These are phyloP conservation scores for Epinephelus awoara DNA, from an alignment of 2,797 vertebrate genomes.

Conservation along the genomic window DNA sequence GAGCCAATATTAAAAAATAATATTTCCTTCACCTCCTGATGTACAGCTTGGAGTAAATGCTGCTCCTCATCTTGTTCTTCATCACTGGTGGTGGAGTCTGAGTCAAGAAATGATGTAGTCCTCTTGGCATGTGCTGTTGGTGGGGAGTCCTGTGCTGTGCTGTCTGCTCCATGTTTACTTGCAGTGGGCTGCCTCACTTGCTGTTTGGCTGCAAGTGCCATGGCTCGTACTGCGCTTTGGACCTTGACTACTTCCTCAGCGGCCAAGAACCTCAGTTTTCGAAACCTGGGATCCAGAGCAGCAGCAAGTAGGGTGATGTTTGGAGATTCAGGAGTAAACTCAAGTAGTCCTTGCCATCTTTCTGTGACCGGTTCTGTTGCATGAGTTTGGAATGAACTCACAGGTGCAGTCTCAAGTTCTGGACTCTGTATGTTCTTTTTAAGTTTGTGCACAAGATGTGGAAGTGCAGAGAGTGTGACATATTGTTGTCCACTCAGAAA, in stretches of 20 bases:
- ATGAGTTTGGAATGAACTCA: constrained; percentile 29
- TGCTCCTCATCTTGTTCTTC: constrained; percentile 1
- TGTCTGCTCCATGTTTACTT: not conserved
- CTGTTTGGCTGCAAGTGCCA: not conserved
- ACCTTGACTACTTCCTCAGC: constrained; percentile 7
- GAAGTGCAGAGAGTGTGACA: constrained; percentile 22
- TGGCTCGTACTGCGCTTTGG: constrained; percentile 4
- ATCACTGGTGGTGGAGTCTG: not conserved
- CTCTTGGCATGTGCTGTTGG: not conserved
- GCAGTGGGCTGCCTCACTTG: not conserved
- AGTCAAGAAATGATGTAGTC: not conserved
- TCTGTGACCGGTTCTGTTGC: constrained; percentile 10
- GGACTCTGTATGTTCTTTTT: constrained; percentile 26
- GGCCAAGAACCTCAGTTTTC: constrained; percentile 12
- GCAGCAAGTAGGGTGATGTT: constrained; percentile 43
- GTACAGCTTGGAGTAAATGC: not conserved
- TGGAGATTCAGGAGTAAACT: constrained; percentile 37
- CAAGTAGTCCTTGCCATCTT: constrained; percentile 12
- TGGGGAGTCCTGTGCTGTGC: not conserved
- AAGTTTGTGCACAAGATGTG: constrained; percentile 45
- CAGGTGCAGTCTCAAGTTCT: constrained; percentile 42
- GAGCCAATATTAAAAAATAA: too few relatives aligned
- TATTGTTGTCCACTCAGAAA: constrained; percentile 49
- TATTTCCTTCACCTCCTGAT: too few relatives aligned
- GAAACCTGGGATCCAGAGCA: constrained; percentile 51